Evolutionary conservation across 2,797 vertebrate genomes (phyloP), one percentile per base, ranked within the genome.

Genomic region (Cottoperca gobio): DNA sequence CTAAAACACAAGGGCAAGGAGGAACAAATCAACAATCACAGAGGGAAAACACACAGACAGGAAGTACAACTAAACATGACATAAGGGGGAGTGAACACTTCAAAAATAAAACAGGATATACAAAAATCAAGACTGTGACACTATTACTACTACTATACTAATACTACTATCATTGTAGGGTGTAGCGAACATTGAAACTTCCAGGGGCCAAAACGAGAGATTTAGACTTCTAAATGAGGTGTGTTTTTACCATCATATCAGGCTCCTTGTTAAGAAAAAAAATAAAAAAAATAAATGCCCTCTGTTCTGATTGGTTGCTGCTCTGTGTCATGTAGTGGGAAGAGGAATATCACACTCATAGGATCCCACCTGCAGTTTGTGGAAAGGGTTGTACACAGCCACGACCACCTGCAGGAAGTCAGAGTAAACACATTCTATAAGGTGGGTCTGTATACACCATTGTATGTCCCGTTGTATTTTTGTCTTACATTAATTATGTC

Each of bases 291-390:
- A n/a, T n/a, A 1, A 9, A 10, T 21, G 14, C 35, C 2, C 0
- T 66, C 17, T 48, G 42, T 13, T 54, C 33, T 75, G 2, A 72
- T 58, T 76, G 60, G 48, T 17, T 70, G 40, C 31, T 65, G 19
- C 35, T 52, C 23, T 70, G 49, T 73, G 26, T 91, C 72, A 78
- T 85, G 17, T 67, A 98, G 97, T 70, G 97, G 97, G 58, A 94
- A 92, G 70, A 96, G 97, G 84, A 95, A 66, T 19, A 89, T 97
- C 87, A 91, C 76, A 8, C 69, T 97, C 0, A 33, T 0, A 8
- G 97, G 97, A 33, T 93, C 86, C 67, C 93, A 96, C 71, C 82
- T 98, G 78, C 89, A 96, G 39, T 91, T 96, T 69, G 93, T 96
- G 48, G 97, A 98, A 59, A 92, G 79, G 48, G 60, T 97, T 63